Evolutionary conservation across 1,140 invertebrate species (phyloP), one percentile per base, ranked within the genome.

Genomic region (Lutraria rhynchaena): DNA sequence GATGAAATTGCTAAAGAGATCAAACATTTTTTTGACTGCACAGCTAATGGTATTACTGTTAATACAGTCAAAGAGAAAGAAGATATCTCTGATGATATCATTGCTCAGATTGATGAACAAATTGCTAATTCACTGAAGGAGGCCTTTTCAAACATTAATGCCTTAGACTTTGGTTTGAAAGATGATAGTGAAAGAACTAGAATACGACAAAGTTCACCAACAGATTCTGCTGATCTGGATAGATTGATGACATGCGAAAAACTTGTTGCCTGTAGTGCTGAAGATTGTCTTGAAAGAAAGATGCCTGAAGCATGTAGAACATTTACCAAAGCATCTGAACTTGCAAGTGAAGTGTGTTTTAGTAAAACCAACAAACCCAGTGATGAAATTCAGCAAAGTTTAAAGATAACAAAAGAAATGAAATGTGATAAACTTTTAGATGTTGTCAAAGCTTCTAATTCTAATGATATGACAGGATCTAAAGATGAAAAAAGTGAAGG

Each of bases 51-150:
- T 22, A 67, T 67, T 22, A 67, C 22, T 67, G 63, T 49, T n/a
- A n/a, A 29, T 2, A 67, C 44, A 57, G 53, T 1, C 17, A 13
- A 5, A 31, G 29, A 44, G 46, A 44, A 29, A 9, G 19, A 61
- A 15, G 35, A 63, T 61, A 75, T 75, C n/a, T 61, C 73, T 24
- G 55, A 35, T 0, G 73, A 75, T 35, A 35, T 75, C 15, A 75
- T 75, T 31, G 33, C 73, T 49, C 73, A 75, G 31, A 75, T 75
- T 19, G 73, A 75, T 51, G 41, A 44, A n/a, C 29, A 75, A 31
- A 75, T 75, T 60, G 73, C 73, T 0, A 75, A 75, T 27, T 75
- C 73, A n/a, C n/a, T 75, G 9, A 75, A 75, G 51, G 55, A 41
- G 35, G 73, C 73, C 0, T 61, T 75, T 17, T 31, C 41, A 46